phyloP scores from a whole-genome alignment of 2,113 vertebrate genomes.

The Neolamprologus toae region DNA sequence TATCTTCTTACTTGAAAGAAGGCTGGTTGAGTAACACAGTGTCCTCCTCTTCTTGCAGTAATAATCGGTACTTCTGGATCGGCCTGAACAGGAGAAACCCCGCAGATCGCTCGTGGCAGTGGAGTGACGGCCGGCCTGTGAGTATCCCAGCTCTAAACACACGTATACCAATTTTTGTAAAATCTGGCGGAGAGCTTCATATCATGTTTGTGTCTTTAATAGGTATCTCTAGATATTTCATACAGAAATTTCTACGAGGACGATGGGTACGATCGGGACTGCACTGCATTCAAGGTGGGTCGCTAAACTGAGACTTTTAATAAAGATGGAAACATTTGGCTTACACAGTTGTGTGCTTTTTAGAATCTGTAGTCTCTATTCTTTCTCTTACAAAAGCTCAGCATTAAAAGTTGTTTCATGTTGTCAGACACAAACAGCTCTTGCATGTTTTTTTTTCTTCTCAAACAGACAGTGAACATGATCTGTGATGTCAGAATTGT shows the following conservation, averaged over 20 bases:
- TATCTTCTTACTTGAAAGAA: background rate
- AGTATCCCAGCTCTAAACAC: constrained; percentile 41
- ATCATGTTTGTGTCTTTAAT: background rate
- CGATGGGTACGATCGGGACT: constrained; percentile 82
- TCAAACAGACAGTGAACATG: background rate
- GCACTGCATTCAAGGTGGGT: constrained; percentile 85
- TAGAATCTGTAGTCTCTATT: background rate
- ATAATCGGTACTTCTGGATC: constrained; percentile 87
- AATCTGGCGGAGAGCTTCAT: background rate
- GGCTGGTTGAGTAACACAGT: background rate
- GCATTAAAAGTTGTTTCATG: background rate
- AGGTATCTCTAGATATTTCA: constrained; percentile 81
- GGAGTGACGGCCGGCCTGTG: constrained; percentile 89
- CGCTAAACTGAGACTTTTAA: background rate
- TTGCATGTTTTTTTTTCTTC: background rate
- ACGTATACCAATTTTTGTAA: background rate
- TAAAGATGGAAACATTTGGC: background rate
- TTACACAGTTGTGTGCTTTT: background rate
- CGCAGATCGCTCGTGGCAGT: constrained; percentile 82
- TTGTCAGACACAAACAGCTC: background rate
- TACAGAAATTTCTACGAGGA: constrained; percentile 77
- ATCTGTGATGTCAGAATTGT: background rate
- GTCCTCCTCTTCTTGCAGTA: constrained; percentile 43
- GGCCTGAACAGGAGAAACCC: constrained; percentile 92
- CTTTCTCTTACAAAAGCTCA: background rate